Conservation (phyloP, 2,888 invertebrate genomes). For the Napeogenes sylphis region DNA sequence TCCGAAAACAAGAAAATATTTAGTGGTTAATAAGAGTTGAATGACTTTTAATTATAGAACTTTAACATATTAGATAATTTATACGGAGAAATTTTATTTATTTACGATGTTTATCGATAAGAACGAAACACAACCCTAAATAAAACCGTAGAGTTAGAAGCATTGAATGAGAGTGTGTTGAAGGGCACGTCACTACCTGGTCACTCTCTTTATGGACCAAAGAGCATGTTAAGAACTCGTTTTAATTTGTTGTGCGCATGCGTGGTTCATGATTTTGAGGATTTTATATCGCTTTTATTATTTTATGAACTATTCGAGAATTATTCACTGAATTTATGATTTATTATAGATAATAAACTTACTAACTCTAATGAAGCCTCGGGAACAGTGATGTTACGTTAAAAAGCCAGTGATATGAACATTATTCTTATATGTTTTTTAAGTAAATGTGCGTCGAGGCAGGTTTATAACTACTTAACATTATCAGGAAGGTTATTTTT, state of each 20-base stretch:
- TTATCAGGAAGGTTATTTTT: too few species aligned
- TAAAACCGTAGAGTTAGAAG: constrained; percentile 29
- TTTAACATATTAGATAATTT: neutral
- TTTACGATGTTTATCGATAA: constrained; percentile 15
- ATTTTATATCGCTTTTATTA: too few species aligned
- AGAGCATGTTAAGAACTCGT: constrained; percentile 26
- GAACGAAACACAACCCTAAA: constrained; percentile 11
- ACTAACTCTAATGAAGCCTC: too few species aligned
- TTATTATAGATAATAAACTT: too few species aligned
- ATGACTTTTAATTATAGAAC: neutral
- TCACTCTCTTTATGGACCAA: constrained; percentile 26
- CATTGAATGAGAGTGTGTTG: constrained; percentile 28
- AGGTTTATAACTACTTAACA: neutral
- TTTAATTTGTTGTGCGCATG: constrained; percentile 12
- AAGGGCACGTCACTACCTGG: constrained; percentile 31
- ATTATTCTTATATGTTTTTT: too few species aligned
- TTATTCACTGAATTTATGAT: too few species aligned
- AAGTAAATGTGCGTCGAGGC: neutral
- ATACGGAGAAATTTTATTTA: neutral
- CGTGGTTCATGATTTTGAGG: too few species aligned
- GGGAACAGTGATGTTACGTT: too few species aligned
- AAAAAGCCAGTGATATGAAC: too few species aligned
- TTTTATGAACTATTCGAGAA: too few species aligned
- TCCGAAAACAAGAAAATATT: too few species aligned
- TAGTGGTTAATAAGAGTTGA: neutral